phyloP scores from a whole-genome alignment of 1,140 invertebrate species.

The Plodia interpunctella region DNA sequence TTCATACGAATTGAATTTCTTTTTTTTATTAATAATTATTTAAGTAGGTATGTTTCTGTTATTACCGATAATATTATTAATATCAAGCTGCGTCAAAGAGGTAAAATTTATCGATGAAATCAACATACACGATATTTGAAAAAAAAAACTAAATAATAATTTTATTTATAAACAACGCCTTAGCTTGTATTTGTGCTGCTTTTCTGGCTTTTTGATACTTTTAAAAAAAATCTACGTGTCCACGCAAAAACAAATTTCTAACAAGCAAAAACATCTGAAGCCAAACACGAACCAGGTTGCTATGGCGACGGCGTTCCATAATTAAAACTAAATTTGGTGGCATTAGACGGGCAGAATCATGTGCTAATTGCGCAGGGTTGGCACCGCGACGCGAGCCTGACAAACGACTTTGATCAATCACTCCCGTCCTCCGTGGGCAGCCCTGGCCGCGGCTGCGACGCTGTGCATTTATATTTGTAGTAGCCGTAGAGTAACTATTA shows the following conservation, averaged over 20 bases:
- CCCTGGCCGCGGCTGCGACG: slow-evolving; percentile 46
- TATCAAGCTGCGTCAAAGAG: no score
- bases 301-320: slow-evolving; percentile 27
- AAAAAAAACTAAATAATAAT: no score
- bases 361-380: slow-evolving; percentile 63
- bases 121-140: no score
- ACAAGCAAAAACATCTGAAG: not conserved
- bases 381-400: slow-evolving; percentile 56
- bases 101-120: no score
- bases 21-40: slow-evolving; percentile 26
- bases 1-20: slow-evolving; percentile 44
- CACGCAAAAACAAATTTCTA: no score
- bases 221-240: no score
- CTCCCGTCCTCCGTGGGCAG: slow-evolving; percentile 39
- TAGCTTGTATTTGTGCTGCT: no score
- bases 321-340: slow-evolving; percentile 59
- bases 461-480: slow-evolving; percentile 47
- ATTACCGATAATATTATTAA: no score
- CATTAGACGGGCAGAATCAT: slow-evolving; percentile 61
- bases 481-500: slow-evolving; percentile 14
- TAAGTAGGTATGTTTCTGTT: no score
- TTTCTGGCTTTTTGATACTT: no score
- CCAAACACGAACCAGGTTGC: not conserved
- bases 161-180: no score
- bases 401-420: slow-evolving; percentile 72